These are phyloP conservation scores for Cheirogaleus major DNA, from an alignment of 2,797 vertebrate species.

Conservation along the genomic window DNA sequence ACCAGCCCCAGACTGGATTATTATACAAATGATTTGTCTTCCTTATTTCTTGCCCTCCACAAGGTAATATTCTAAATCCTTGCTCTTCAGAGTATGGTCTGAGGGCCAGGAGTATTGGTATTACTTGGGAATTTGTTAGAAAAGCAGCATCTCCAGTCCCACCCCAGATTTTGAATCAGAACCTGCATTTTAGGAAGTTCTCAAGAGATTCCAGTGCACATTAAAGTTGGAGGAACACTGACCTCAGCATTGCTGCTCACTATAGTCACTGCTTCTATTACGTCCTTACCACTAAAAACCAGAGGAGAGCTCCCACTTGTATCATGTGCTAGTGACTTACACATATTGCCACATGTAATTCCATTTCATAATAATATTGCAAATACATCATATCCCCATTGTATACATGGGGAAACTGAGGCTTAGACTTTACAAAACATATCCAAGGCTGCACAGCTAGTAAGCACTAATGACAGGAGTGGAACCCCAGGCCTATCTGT, in stretches of 20 bases:
- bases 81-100: not conserved
- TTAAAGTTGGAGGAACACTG: not conserved
- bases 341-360: not conserved
- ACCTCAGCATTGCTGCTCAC: not conserved
- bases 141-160: not conserved
- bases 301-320: not conserved
- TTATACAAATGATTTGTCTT: not conserved
- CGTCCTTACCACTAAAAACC: not conserved
- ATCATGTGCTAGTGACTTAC: not conserved
- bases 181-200: not conserved
- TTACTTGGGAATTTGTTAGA: not conserved
- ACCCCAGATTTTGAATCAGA: not conserved
- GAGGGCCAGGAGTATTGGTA: not conserved
- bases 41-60: not conserved
- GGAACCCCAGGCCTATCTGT: not conserved
- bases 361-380: not conserved
- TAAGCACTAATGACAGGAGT: not conserved
- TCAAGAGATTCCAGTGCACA: not conserved
- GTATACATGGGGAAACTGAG: not conserved
- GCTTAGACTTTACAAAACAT: not conserved
- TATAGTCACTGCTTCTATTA: not conserved
- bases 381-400: not conserved
- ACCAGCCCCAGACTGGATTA: not conserved
- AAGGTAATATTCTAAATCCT: not conserved
- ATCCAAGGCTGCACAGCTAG: not conserved